Conservation (phyloP, 2,797 vertebrate genomes). For the Amblyopsis hoosieri region DNA sequence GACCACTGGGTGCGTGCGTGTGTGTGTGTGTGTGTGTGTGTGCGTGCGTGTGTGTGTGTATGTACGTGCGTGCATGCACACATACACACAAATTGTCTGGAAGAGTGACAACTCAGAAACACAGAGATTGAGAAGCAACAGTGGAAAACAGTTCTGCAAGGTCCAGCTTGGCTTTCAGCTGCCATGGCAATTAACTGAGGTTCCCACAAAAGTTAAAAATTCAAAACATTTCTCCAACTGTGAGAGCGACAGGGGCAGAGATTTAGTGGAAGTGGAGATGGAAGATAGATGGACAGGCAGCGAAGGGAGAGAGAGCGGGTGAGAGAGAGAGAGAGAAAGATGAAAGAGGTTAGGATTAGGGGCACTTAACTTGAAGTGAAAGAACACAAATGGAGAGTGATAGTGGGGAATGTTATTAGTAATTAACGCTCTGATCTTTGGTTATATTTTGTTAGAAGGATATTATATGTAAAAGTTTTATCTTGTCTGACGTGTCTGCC, state of each 20-base stretch:
- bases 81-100: too few species aligned
- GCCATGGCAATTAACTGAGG: constrained; percentile 68
- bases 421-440: too few species aligned
- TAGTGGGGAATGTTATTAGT: too few species aligned
- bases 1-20: too few species aligned
- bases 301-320: not conserved
- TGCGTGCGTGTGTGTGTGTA: too few species aligned
- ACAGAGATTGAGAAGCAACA: not conserved
- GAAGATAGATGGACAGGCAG: constrained; percentile 12
- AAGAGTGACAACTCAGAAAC: not conserved
- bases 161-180: constrained; percentile 54
- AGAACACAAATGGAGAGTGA: too few species aligned
- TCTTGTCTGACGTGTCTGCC: too few species aligned
- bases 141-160: constrained; percentile 27
- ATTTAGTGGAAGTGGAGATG: not conserved
- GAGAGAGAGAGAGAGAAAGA: constrained; percentile 15
- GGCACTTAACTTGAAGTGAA: constrained; percentile 24
- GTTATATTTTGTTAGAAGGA: too few species aligned
- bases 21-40: too few species aligned
- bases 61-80: too few species aligned
- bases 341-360: constrained; percentile 9
- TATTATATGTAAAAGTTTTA: too few species aligned
- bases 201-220: constrained; percentile 19
- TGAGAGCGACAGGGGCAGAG: not conserved
- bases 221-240: constrained; percentile 1